Percentiles rank a stretch among this genome's conserved stretches.
phyloP scores from a whole-genome alignment of 2,888 invertebrate species.

The Lasioglossum calceatum region DNA sequence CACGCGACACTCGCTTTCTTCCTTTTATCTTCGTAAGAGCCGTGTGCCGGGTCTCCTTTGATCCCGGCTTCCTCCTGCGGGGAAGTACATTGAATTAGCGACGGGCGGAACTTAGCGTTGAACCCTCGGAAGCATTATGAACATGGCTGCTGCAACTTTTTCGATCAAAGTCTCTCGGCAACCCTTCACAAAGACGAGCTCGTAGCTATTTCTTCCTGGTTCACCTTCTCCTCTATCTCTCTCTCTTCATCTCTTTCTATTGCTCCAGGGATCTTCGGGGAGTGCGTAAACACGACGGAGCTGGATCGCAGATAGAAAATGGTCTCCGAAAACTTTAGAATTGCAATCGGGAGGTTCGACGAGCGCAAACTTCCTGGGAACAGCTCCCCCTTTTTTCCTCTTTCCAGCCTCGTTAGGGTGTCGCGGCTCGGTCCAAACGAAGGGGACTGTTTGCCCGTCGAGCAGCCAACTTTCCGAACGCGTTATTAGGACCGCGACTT shows the following conservation, averaged over 20 bases:
- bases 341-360: conserved; percentile 14
- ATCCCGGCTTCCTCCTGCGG: background rate
- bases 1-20: conserved; percentile 37
- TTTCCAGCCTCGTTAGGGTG: conserved; percentile 19
- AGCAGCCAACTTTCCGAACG: conserved; percentile 35
- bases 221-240: background rate
- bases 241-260: background rate
- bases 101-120: background rate
- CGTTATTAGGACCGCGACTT: conserved; percentile 30
- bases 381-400: background rate
- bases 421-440: background rate
- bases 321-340: conserved; percentile 11
- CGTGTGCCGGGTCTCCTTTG: conserved; percentile 1
- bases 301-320: background rate
- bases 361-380: background rate
- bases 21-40: conserved; percentile 44
- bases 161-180: conserved; percentile 10
- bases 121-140: conserved; percentile 11
- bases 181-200: background rate
- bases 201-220: background rate
- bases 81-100: conserved; percentile 1
- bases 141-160: background rate
- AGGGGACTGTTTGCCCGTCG: conserved; percentile 33
- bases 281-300: conserved; percentile 20
- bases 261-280: background rate